A percentile compares a stretch with the other conserved stretches of the same genome.
Evolutionary conservation across 1,140 invertebrate genomes (phyloP).

Genomic region (Acromyrmex charruanus): DNA sequence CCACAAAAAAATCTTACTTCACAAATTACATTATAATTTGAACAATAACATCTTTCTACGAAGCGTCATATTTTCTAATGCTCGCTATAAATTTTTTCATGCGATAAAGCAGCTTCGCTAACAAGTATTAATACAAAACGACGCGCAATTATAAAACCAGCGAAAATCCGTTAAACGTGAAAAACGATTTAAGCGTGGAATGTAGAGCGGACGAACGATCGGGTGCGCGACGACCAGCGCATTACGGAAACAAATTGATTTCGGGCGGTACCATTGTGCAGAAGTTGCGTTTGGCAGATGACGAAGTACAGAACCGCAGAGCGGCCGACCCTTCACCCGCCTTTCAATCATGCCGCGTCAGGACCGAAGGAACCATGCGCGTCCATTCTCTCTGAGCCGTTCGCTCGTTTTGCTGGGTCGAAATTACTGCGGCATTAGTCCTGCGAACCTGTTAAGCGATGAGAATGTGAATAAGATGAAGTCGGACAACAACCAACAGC

Average conservation of each 20-base stretch:
- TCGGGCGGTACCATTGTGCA: slow-evolving; percentile 61
- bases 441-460: slow-evolving; percentile 21
- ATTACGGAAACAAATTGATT: slow-evolving; percentile 64
- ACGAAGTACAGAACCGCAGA: slow-evolving; percentile 66
- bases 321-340: slow-evolving; percentile 64
- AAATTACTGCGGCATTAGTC: slow-evolving; percentile 62
- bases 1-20: not conserved
- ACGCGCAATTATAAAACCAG: slow-evolving; percentile 28
- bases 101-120: not conserved
- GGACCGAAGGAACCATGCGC: slow-evolving; percentile 40
- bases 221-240: slow-evolving; percentile 34
- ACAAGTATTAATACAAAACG: not conserved
- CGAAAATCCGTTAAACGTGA: slow-evolving; percentile 26
- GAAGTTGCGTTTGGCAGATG: slow-evolving; percentile 71
- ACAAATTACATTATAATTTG: not conserved
- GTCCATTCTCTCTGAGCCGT: slow-evolving; percentile 47
- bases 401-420: slow-evolving; percentile 60
- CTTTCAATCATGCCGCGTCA: slow-evolving; percentile 68
- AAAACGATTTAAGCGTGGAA: slow-evolving; percentile 27
- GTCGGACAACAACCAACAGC: not conserved
- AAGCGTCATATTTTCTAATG: slow-evolving; percentile 15
- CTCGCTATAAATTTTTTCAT: not conserved
- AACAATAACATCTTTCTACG: not conserved
- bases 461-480: slow-evolving; percentile 26
- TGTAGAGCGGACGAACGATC: slow-evolving; percentile 19